Conservation (phyloP, 2,888 invertebrate species). For the Eurytoma californica region DNA sequence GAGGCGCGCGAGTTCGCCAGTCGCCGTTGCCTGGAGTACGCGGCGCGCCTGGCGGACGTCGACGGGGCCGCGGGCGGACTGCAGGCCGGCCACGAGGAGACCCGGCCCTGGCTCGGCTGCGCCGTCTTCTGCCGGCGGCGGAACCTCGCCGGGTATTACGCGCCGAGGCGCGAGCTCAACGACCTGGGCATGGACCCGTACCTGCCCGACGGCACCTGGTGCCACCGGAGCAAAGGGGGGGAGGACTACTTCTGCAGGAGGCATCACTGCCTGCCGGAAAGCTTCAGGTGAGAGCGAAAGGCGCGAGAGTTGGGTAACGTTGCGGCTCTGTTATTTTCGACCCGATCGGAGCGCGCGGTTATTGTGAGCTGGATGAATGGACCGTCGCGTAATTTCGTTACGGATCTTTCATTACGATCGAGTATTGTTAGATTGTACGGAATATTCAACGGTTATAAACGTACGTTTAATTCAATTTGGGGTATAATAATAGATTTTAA, state of each 20-base stretch:
- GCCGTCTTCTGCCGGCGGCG: conserved; percentile 85
- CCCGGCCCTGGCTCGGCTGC: conserved; percentile 87
- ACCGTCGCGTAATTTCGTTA: too few relatives aligned
- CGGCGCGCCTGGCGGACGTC: conserved; percentile 73
- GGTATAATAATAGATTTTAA: too few relatives aligned
- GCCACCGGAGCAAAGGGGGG: conserved; percentile 79
- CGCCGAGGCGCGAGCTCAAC: conserved; percentile 85
- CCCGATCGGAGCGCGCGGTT: too few relatives aligned
- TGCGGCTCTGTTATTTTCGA: too few relatives aligned
- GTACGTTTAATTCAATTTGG: too few relatives aligned
- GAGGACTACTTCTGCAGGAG: conserved; percentile 84
- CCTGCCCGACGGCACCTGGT: conserved; percentile 89
- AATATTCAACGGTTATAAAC: too few relatives aligned
- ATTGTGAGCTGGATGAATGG: too few relatives aligned
- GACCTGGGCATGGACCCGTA: conserved; percentile 82
- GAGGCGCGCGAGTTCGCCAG: conserved; percentile 77
- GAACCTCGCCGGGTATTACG: conserved; percentile 83
- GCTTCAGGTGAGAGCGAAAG: conserved; percentile 50
- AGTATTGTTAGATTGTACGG: too few relatives aligned
- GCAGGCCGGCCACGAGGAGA: conserved; percentile 84
- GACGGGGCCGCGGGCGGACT: conserved; percentile 83
- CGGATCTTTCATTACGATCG: too few relatives aligned
- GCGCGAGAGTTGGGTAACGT: too few relatives aligned
- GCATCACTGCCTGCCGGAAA: conserved; percentile 84
- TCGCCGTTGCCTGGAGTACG: conserved; percentile 81